Base-by-base conservation (phyloP, 2,888 invertebrate genomes). In the Diplolepis rosae region DNA sequence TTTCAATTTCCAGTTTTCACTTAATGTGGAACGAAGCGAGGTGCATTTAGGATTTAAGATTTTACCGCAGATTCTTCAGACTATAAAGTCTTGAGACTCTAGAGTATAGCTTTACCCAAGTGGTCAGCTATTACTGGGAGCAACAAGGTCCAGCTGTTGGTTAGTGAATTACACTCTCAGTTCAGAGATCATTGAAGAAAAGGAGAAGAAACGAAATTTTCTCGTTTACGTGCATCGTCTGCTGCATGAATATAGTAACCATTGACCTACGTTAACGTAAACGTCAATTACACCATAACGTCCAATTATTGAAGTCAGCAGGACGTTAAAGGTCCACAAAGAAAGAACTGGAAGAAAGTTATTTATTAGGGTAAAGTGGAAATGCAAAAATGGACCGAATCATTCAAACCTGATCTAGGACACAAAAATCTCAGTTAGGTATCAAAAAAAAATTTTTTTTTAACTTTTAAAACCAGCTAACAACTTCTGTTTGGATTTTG, bases 271-370 rank as follows among this genome's bases (percentile, higher is more conserved):
- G 54, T 32, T 15, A 54, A 54, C 15, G 32, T 54, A 30, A 54
- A 54, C 54, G 54, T 54, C 54, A 54, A 54, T 54, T 54, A 54
- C 54, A 30, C 30, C 32, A 54, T 54, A 54, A 54, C 54, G 54
- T 54, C 54, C 32, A 54, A 54, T 54, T 54, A 54, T 54, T 54
- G 32, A 30, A 54, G 54, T 54, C 54, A 54, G 32, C 32, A 28
- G n/a, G 32, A 32, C 30, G 54, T 18, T 54, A 30, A 54, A 54
- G n/a, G n/a, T n/a, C n/a, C n/a, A n/a, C n/a, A n/a, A n/a, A n/a
- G n/a, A n/a, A n/a, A n/a, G n/a, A n/a, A n/a, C n/a, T n/a, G n/a
- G n/a, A n/a, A n/a, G n/a, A n/a, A n/a, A n/a, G n/a, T n/a, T n/a
- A n/a, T n/a, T n/a, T n/a, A n/a, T n/a, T n/a, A n/a, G n/a, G n/a